Conservation (phyloP, 1,140 invertebrate genomes). For the Aporrectodea caliginosa region DNA sequence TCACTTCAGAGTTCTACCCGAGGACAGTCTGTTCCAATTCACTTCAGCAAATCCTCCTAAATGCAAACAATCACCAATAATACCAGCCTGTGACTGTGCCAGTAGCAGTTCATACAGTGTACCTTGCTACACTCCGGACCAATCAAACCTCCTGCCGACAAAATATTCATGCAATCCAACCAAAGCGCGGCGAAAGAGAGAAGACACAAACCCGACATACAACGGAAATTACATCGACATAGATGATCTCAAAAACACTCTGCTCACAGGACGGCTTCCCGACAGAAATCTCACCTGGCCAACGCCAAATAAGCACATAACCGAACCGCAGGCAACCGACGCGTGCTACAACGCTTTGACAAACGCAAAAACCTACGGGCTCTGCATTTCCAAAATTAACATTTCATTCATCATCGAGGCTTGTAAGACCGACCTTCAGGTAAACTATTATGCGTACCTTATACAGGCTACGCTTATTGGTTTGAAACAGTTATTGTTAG, state of each 20-base stretch:
- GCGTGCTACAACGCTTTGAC: background rate
- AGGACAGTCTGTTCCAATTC: background rate
- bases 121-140: background rate
- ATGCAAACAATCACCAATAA: background rate
- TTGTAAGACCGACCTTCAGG: background rate
- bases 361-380: background rate
- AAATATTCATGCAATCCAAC: background rate
- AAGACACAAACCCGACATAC: background rate
- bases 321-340: background rate
- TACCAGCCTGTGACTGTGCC: background rate
- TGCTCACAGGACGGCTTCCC: background rate
- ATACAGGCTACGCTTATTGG: too few relatives aligned
- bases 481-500: too few relatives aligned
- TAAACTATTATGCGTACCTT: too few relatives aligned
- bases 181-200: background rate
- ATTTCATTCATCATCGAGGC: background rate
- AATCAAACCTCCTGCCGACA: background rate
- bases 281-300: background rate
- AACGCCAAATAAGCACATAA: background rate
- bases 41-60: background rate
- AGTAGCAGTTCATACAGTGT: background rate
- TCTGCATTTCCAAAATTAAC: background rate
- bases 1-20: background rate
- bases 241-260: background rate
- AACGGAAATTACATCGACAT: background rate